Percentiles rank a stretch among this genome's conserved stretches.
These are phyloP conservation scores for Macroglossus sobrinus DNA, from an alignment of 2,113 vertebrate genomes.

Conservation along the genomic window DNA sequence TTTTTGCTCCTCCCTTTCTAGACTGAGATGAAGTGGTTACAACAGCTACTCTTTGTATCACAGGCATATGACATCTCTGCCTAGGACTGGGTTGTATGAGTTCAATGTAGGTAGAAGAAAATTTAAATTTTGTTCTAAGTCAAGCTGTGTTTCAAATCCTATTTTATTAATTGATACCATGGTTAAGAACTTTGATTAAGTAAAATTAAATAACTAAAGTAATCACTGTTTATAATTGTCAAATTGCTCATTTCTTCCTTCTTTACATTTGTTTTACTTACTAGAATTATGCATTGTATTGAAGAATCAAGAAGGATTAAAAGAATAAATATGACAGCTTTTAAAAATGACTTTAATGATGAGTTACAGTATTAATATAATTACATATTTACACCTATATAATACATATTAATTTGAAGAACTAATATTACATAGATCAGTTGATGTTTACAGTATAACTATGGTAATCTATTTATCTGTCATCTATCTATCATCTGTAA, in stretches of 20 bases:
- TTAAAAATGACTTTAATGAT: not conserved
- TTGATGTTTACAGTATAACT: not conserved
- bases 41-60: not conserved
- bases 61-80: not conserved
- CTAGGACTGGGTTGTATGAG: not conserved
- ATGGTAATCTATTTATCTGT: not conserved
- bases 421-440: not conserved
- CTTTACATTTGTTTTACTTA: not conserved
- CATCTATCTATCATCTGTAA: not conserved
- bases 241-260: not conserved
- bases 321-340: not conserved
- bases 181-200: not conserved
- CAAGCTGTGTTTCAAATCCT: not conserved
- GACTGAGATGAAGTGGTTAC: not conserved
- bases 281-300: not conserved
- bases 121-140: not conserved
- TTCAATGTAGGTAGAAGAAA: not conserved
- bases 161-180: not conserved
- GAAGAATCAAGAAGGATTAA: not conserved
- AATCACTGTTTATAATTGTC: not conserved
- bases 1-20: not conserved
- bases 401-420: not conserved
- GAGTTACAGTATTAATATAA: not conserved
- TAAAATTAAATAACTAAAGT: not conserved
- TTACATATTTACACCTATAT: not conserved